phyloP scores from a whole-genome alignment of 2,888 invertebrate genomes.

The Lithosia quadra region DNA sequence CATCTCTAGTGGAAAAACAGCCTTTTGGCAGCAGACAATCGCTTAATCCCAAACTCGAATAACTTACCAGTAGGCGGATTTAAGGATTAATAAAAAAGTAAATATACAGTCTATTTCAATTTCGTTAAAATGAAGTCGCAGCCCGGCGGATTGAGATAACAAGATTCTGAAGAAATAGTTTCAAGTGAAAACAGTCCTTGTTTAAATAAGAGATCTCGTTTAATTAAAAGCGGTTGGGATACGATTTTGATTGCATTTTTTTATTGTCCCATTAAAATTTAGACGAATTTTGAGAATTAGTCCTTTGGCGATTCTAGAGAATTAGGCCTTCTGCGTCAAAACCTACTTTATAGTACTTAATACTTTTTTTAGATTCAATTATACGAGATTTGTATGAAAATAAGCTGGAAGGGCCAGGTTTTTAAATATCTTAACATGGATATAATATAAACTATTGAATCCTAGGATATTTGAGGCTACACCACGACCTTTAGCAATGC shows the following conservation, averaged over 20 bases:
- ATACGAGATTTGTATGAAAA: no score
- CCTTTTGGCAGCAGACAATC: neutral
- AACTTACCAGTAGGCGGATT: constrained; percentile 33
- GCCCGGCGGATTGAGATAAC: constrained; percentile 40
- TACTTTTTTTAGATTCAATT: no score
- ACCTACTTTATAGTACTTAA: no score
- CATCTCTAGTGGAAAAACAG: neutral
- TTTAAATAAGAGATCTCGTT: constrained; percentile 50
- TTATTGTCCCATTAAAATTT: no score
- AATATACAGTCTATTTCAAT: constrained; percentile 44
- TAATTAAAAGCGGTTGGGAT: constrained; percentile 44
- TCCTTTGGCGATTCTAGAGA: no score
- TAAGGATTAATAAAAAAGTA: constrained; percentile 45
- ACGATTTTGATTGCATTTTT: constrained; percentile 36
- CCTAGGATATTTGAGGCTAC: no score
- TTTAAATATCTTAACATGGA: no score
- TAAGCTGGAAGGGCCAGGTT: no score
- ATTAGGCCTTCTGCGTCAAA: no score
- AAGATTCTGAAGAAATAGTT: constrained; percentile 40
- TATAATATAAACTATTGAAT: no score
- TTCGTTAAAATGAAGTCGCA: constrained; percentile 45
- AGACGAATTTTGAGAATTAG: no score
- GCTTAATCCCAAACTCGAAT: constrained; percentile 34
- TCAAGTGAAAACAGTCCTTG: constrained; percentile 38
- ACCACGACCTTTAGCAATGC: no score